Conservation (phyloP, 2,888 invertebrate genomes). For the Tetropium fuscum region DNA sequence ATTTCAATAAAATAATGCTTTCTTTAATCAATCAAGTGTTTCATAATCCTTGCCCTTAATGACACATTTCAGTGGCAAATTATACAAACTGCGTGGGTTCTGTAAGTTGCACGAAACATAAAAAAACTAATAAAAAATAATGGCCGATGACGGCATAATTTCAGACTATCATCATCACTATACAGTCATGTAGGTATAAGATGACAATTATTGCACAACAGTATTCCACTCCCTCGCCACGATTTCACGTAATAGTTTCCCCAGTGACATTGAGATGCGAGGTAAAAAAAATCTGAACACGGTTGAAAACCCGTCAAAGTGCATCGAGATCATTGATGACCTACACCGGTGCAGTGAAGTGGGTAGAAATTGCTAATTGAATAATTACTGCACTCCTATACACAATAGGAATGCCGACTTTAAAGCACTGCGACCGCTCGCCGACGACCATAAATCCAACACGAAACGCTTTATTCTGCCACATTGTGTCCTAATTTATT, state of each 20-base stretch:
- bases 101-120: too few relatives aligned
- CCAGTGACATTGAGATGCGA: not conserved
- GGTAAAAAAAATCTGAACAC: not conserved
- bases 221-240: too few relatives aligned
- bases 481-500: slow-evolving; percentile 13
- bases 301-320: slow-evolving; percentile 6
- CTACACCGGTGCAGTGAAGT: slow-evolving; percentile 10
- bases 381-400: slow-evolving; percentile 22
- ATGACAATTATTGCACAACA: too few relatives aligned
- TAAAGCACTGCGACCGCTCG: not conserved
- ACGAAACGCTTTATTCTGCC: slow-evolving; percentile 3
- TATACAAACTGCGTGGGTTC: too few relatives aligned
- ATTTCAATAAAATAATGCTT: too few relatives aligned
- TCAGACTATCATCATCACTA: too few relatives aligned
- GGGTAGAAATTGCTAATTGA: slow-evolving; percentile 27
- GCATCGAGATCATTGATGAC: slow-evolving; percentile 5
- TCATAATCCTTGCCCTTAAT: too few relatives aligned
- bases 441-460: slow-evolving; percentile 5
- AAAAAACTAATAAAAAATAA: too few relatives aligned
- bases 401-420: slow-evolving; percentile 17
- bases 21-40: too few relatives aligned
- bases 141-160: too few relatives aligned
- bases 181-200: too few relatives aligned
- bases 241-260: not conserved
- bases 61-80: too few relatives aligned